Evolutionary conservation across 2,797 vertebrate species (phyloP), one percentile per base, ranked within the genome.

Genomic region (Pangasius larnaudii): DNA sequence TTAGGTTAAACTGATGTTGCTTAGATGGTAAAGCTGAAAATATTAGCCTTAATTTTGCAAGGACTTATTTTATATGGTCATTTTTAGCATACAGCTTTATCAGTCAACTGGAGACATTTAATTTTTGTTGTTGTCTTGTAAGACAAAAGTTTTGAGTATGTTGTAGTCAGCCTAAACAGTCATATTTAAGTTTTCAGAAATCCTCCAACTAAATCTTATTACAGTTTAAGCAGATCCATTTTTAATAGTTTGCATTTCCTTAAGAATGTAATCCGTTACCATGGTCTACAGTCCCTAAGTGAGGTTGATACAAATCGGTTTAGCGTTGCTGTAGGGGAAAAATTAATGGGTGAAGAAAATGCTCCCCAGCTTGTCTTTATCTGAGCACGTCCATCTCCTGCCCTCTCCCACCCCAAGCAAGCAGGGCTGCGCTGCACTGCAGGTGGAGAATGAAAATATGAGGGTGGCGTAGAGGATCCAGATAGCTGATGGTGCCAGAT

Each of bases 401-500:
- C 69, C 87, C 93, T 91, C 59, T 93, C 90, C 91, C 71, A 91
- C 93, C 93, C 80, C 69, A 46, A 90, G 89, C 14, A 78, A 92
- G 89, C 90, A 92, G 91, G 90, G 94, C 94, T 93, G 91, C 92
- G 92, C 93, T 93, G 94, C 88, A 94, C 94, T 96, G 96, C 96
- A 95, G 96, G 96, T 95, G 94, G 93, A 92, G 88, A 93, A 92
- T 93, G 92, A 94, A 94, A 94, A 94, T 94, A 96, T 95, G 89
- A 95, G 94, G 96, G 96, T 92, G 83, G 93, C 90, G 92, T 89
- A 89, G 93, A 93, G 91, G 91, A 93, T 91, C 92, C 95, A 95
- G 96, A 96, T 94, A 93, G 88, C 90, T 91, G 96, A 96, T 96
- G 95, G 94, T 95, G 96, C 95, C 95, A 95, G 95, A 96, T 96